phyloP scores from a whole-genome alignment of 2,113 vertebrate genomes.

The Melanostigma gelatinosum region DNA sequence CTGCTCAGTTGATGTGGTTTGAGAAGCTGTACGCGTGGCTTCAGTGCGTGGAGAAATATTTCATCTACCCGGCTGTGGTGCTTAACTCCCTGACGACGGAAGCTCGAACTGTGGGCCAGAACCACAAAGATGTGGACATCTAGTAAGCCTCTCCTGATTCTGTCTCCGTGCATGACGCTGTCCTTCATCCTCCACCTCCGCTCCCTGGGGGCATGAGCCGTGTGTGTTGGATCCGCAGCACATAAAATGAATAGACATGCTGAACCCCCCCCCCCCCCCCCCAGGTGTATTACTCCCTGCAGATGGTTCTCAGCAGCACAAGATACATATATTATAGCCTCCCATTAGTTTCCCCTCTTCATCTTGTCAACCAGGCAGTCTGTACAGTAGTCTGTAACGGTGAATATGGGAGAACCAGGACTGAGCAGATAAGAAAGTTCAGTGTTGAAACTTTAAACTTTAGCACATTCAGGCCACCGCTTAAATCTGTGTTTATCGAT shows the following conservation, averaged over 20 bases:
- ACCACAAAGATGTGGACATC: constrained; percentile 87
- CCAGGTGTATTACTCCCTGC: constrained; percentile 13
- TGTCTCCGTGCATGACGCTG: constrained; percentile 17
- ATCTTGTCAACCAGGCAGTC: neutral
- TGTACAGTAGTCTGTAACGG: neutral
- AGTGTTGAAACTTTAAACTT: neutral
- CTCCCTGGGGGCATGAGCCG: constrained; percentile 7
- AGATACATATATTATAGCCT: constrained; percentile 5
- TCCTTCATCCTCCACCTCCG: neutral
- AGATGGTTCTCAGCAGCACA: constrained; percentile 3
- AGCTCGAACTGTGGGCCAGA: constrained; percentile 85
- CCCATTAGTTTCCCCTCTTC: neutral
- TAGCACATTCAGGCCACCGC: neutral
- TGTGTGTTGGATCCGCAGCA: constrained; percentile 24
- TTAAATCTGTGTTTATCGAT: neutral
- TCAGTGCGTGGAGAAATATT: constrained; percentile 91
- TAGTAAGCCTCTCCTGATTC: constrained; percentile 81
- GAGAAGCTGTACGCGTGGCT: constrained; percentile 92
- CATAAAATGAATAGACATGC: constrained; percentile 18
- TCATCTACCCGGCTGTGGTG: constrained; percentile 91
- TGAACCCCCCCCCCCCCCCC: too few relatives aligned
- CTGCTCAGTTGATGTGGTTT: constrained; percentile 94
- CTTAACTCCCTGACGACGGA: constrained; percentile 91
- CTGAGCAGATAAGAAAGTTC: neutral
- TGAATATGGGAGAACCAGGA: neutral